Evolutionary conservation across 2,797 vertebrate genomes (phyloP).

Genomic region (Tragelaphus eurycerus): DNA sequence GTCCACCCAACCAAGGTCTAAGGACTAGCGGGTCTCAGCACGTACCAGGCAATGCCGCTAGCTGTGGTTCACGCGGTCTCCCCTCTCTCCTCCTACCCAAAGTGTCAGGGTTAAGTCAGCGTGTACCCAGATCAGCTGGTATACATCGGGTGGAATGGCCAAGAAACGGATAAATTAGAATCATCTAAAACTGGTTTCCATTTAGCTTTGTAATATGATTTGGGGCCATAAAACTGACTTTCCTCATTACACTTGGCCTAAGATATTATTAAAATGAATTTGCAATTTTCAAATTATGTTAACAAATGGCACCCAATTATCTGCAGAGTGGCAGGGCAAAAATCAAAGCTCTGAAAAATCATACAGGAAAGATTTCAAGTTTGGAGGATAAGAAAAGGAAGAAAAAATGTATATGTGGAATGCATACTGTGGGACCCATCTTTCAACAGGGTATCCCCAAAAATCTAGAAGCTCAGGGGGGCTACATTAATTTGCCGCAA

Average conservation of each 20-base stretch:
- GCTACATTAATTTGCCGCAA: background rate
- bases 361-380: background rate
- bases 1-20: background rate
- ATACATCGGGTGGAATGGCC: background rate
- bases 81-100: background rate
- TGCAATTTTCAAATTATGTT: background rate
- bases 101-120: background rate
- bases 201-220: background rate
- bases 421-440: background rate
- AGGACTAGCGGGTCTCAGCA: background rate
- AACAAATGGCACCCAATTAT: background rate
- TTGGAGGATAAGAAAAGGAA: background rate
- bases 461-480: background rate
- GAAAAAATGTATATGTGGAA: background rate
- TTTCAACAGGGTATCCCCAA: background rate
- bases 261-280: slow-evolving; percentile 25
- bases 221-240: background rate
- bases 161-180: background rate
- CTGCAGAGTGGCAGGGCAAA: background rate
- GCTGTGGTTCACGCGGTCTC: no score
- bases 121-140: background rate
- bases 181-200: background rate
- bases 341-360: background rate
- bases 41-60: background rate
- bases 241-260: background rate